Percentiles rank a stretch among this genome's conserved stretches.
These are phyloP conservation scores for Notolepis coatsorum DNA, from an alignment of 2,797 vertebrate genomes.

Conservation along the genomic window DNA sequence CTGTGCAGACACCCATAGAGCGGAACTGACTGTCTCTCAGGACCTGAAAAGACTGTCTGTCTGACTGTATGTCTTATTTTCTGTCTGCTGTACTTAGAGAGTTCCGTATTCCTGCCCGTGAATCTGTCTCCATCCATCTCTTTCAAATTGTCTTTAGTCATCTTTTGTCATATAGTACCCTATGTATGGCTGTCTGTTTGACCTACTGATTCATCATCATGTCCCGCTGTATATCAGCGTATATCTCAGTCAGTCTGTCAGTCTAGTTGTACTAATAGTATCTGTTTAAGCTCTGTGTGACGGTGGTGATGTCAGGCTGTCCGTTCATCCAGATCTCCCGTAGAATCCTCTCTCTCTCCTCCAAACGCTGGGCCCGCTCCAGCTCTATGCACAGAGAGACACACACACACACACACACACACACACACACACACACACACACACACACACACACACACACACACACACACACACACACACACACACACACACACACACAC, in stretches of 20 bases:
- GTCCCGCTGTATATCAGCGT: neutral
- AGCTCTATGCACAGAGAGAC: conserved; percentile 72
- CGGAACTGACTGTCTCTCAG: too few relatives aligned
- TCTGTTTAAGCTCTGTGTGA: conserved; percentile 91
- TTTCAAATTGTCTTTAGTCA: neutral
- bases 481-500: neutral
- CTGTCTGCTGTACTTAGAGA: too few relatives aligned
- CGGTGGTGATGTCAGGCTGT: conserved; percentile 89
- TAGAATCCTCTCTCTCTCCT: conserved; percentile 89
- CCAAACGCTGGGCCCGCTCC: conserved; percentile 86
- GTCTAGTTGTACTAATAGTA: too few relatives aligned
- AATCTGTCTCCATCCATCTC: too few relatives aligned
- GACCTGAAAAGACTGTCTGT: too few relatives aligned
- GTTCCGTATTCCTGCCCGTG: too few relatives aligned
- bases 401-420: conserved; percentile 16
- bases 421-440: conserved; percentile 25
- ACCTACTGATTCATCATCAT: neutral
- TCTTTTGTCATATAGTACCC: neutral
- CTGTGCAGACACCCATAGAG: too few relatives aligned
- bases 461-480: conserved; percentile 5
- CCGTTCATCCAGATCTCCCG: conserved; percentile 95
- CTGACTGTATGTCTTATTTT: too few relatives aligned
- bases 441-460: conserved; percentile 14
- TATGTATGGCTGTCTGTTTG: neutral
- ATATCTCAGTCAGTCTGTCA: conserved; percentile 52